Conservation (phyloP, 2,113 vertebrate species). For the Procavia capensis region DNA sequence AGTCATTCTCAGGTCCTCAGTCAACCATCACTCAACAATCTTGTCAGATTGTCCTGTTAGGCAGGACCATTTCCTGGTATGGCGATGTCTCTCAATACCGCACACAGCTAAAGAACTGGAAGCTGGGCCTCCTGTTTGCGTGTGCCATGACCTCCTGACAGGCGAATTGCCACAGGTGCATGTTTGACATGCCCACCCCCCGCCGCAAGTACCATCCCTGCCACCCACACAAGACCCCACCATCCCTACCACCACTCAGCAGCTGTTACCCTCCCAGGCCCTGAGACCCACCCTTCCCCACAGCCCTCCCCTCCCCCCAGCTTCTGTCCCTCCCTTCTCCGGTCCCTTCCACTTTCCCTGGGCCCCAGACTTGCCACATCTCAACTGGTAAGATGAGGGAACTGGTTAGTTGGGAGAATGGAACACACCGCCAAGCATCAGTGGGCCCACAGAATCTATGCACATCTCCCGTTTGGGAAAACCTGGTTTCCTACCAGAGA, state of each 20-base stretch:
- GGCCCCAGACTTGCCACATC: slow-evolving; percentile 5
- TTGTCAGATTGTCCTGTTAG: neutral
- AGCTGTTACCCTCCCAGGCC: slow-evolving; percentile 37
- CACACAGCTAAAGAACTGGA: slow-evolving; percentile 51
- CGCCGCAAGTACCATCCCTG: neutral
- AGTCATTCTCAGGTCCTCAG: neutral
- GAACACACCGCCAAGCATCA: neutral
- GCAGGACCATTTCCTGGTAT: slow-evolving; percentile 41
- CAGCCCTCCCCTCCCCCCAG: neutral
- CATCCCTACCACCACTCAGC: neutral
- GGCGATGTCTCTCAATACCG: slow-evolving; percentile 11
- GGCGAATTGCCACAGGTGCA: slow-evolving; percentile 74
- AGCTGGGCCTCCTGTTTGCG: slow-evolving; percentile 66
- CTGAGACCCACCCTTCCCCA: neutral
- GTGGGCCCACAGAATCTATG: neutral
- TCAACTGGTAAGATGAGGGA: neutral
- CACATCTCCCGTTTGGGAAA: slow-evolving; percentile 27
- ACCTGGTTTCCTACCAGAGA: slow-evolving; percentile 56
- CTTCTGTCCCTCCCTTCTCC: neutral
- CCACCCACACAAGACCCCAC: neutral
- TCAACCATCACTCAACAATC: neutral
- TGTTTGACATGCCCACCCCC: slow-evolving; percentile 24
- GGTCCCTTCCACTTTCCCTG: neutral
- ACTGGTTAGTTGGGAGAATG: neutral
- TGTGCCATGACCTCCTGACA: neutral